These are phyloP conservation scores for Anadara kagoshimensis DNA, from an alignment of 1,140 invertebrate species.

Conservation along the genomic window DNA sequence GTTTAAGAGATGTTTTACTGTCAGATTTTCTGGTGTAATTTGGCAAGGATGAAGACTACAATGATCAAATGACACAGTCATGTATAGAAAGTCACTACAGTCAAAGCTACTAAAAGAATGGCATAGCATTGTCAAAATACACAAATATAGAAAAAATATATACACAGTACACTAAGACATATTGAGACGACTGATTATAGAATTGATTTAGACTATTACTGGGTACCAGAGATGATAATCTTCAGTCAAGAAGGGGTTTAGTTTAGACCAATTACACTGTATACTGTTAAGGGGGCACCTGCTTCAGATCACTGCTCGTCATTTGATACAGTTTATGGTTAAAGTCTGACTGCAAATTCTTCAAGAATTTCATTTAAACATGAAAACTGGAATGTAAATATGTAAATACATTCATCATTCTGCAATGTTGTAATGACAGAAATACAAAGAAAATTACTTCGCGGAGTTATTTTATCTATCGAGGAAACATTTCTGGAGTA, in stretches of 20 bases:
- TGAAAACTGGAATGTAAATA: no score
- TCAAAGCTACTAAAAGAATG: not conserved
- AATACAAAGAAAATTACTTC: not conserved
- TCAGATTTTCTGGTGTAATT: constrained; percentile 60
- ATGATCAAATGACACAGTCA: constrained; percentile 9
- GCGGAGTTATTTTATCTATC: not conserved
- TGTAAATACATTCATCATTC: no score
- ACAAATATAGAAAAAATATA: not conserved
- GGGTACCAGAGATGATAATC: no score
- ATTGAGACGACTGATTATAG: not conserved
- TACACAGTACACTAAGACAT: not conserved
- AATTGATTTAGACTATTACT: not conserved
- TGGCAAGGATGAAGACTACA: constrained; percentile 65
- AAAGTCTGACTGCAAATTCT: no score
- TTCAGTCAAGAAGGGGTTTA: no score
- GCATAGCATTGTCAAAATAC: constrained; percentile 1
- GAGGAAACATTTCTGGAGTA: not conserved
- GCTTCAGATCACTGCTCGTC: no score
- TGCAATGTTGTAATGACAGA: no score
- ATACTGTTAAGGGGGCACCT: no score
- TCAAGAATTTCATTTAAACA: no score
- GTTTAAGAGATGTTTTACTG: constrained; percentile 19
- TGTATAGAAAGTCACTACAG: not conserved
- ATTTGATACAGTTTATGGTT: no score
- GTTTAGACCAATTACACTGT: no score